Conservation (phyloP, 2,113 vertebrate genomes). For the Circaetus cinerascens region DNA sequence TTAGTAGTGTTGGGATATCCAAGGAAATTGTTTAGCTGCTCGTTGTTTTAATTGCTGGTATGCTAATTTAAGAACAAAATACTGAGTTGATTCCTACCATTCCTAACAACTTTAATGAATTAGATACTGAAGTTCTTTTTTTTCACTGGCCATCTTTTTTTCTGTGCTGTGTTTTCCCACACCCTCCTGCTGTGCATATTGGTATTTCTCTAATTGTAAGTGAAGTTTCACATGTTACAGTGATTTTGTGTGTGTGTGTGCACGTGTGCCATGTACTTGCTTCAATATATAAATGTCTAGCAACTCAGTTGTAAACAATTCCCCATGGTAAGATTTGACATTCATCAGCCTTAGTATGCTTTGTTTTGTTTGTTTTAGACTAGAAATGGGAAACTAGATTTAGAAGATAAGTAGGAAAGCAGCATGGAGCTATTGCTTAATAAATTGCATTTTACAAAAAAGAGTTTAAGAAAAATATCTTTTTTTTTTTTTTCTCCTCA, state of each 20-base stretch:
- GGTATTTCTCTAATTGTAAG: slow-evolving; percentile 27
- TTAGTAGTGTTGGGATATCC: not conserved
- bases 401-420: not conserved
- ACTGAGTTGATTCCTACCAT: not conserved
- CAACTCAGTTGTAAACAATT: not conserved
- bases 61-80: not conserved
- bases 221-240: slow-evolving; percentile 31
- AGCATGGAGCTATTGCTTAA: not conserved
- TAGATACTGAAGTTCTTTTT: not conserved
- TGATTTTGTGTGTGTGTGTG: not conserved
- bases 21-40: not conserved
- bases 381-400: not conserved
- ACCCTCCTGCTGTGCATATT: not conserved
- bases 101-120: not conserved
- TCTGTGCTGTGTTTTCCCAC: slow-evolving; percentile 6
- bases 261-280: not conserved
- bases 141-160: not conserved
- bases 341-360: not conserved
- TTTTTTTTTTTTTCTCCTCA: not conserved
- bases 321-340: not conserved
- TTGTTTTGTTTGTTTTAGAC: not conserved
- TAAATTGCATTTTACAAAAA: not conserved
- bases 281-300: not conserved
- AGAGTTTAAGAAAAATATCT: not conserved
- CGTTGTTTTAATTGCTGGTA: not conserved